Evolutionary conservation across 2,113 vertebrate genomes (phyloP).

Genomic region (Salminus brasiliensis): DNA sequence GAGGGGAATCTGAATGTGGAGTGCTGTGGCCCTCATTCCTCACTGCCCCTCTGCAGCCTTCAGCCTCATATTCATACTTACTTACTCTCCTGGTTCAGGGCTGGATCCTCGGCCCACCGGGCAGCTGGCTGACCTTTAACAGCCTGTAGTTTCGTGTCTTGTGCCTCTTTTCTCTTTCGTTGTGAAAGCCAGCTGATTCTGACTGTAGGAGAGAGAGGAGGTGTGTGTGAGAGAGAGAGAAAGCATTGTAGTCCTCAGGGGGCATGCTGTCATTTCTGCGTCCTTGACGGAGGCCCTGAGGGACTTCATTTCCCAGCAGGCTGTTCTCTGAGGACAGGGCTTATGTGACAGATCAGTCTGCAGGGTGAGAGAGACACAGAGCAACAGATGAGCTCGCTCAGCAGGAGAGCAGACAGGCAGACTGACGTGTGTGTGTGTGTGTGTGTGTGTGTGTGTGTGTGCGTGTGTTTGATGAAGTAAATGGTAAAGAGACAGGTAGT

Average conservation of each 20-base stretch:
- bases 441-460: constrained; percentile 17
- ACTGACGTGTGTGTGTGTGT: not conserved
- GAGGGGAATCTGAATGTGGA: not conserved
- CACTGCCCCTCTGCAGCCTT: not conserved
- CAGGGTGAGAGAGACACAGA: constrained; percentile 11
- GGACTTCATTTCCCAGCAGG: constrained; percentile 53
- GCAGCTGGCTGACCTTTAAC: constrained; percentile 2
- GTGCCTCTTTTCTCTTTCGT: not conserved
- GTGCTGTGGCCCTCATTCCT: not conserved
- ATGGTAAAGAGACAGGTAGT: not conserved
- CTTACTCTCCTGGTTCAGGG: not conserved
- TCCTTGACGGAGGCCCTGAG: constrained; percentile 26
- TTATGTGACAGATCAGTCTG: constrained; percentile 42
- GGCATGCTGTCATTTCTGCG: constrained; percentile 40
- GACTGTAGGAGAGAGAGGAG: no score
- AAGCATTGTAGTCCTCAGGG: constrained; percentile 19
- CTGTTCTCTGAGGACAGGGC: constrained; percentile 22
- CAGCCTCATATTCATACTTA: not conserved
- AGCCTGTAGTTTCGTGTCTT: not conserved
- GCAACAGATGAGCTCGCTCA: constrained; percentile 25
- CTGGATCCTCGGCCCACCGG: not conserved
- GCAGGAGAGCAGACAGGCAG: not conserved
- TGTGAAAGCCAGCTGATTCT: not conserved
- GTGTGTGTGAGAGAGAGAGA: not conserved
- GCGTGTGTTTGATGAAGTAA: not conserved